phyloP scores from a whole-genome alignment of 2,113 vertebrate species.

The Malurus cyaneus region DNA sequence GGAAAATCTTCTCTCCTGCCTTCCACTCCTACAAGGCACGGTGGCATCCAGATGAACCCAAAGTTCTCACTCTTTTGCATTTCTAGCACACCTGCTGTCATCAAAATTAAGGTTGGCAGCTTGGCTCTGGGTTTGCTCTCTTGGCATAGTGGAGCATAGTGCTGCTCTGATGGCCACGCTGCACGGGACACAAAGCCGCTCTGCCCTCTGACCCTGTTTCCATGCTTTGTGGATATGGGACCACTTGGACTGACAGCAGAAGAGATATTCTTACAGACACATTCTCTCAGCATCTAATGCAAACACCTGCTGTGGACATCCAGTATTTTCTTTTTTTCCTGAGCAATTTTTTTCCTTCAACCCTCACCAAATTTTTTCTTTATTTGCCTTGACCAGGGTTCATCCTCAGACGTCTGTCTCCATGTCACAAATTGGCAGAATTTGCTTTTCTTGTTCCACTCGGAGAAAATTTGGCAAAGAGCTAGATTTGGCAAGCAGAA shows the following conservation, averaged over 20 bases:
- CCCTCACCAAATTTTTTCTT: background rate
- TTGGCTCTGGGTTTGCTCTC: background rate
- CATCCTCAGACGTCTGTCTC: background rate
- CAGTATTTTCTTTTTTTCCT: background rate
- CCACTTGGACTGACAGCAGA: background rate
- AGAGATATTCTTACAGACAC: background rate
- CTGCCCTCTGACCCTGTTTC: background rate
- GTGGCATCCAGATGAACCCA: background rate
- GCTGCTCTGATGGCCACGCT: background rate
- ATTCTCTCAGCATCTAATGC: background rate
- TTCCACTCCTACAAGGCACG: background rate
- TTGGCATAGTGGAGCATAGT: background rate
- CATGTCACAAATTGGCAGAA: background rate
- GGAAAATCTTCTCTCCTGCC: background rate
- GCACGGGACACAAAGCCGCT: background rate
- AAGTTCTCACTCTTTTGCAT: background rate
- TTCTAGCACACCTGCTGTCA: background rate
- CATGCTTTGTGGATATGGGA: background rate
- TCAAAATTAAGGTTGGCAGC: background rate
- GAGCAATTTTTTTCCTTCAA: background rate
- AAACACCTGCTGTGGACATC: background rate
- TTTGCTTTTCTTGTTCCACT: background rate
- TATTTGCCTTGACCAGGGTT: background rate
- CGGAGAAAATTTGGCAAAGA: background rate
- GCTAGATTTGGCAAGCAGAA: background rate